Conservation (phyloP, 1,140 invertebrate species). For the Lamellibrachia luymesi region DNA sequence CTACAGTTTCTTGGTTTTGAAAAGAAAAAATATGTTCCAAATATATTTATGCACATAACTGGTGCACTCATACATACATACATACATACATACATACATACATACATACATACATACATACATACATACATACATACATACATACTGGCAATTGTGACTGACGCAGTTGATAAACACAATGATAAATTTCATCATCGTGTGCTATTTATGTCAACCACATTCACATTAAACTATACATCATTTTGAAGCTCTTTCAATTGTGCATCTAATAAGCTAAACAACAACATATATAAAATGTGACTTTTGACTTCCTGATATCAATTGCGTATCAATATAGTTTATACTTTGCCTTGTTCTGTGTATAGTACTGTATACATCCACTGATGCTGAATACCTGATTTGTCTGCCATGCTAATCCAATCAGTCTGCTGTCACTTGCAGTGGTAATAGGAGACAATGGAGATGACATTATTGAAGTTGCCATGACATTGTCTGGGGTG, state of each 20-base stretch:
- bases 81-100: not conserved
- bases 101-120: too few species aligned
- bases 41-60: too few species aligned
- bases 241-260: too few species aligned
- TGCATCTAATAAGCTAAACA: too few species aligned
- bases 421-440: not conserved
- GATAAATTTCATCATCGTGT: too few species aligned
- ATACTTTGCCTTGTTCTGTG: not conserved
- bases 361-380: not conserved
- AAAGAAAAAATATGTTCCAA: not conserved
- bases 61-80: too few species aligned
- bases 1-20: not conserved
- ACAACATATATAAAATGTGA: too few species aligned
- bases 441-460: not conserved
- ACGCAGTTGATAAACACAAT: too few species aligned
- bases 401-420: not conserved
- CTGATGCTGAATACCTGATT: not conserved
- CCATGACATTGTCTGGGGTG: not conserved
- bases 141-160: too few species aligned
- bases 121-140: too few species aligned
- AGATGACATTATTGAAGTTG: not conserved
- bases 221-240: too few species aligned
- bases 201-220: too few species aligned
- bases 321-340: not conserved
- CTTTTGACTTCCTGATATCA: not conserved